phyloP scores from a whole-genome alignment of 2,113 vertebrate species.

The Psilopogon haemacephalus region DNA sequence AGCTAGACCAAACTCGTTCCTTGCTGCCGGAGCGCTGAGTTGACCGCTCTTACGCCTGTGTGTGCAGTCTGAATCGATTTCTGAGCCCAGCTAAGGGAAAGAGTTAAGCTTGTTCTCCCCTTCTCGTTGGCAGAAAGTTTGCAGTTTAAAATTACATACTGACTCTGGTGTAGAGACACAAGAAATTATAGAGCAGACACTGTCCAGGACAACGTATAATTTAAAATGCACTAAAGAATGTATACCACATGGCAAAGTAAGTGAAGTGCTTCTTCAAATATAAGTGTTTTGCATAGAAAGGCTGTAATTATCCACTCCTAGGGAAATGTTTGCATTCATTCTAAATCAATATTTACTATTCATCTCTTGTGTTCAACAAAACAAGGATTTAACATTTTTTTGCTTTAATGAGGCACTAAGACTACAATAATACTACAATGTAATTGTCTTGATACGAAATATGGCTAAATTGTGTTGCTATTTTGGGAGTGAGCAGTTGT shows the following conservation, averaged over 20 bases:
- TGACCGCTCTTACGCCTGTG: neutral
- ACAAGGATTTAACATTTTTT: conserved; percentile 82
- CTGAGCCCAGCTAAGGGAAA: conserved; percentile 70
- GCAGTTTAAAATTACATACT: conserved; percentile 90
- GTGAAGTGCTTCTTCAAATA: conserved; percentile 85
- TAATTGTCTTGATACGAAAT: conserved; percentile 81
- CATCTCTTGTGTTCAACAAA: conserved; percentile 85
- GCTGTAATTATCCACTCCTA: conserved; percentile 88
- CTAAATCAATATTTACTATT: conserved; percentile 90
- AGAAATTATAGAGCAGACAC: conserved; percentile 92
- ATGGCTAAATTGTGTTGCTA: conserved; percentile 77
- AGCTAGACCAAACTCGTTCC: neutral
- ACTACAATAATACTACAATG: conserved; percentile 78
- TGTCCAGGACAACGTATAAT: conserved; percentile 92
- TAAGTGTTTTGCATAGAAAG: conserved; percentile 86
- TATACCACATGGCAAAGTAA: conserved; percentile 87
- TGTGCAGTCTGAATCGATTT: conserved; percentile 36
- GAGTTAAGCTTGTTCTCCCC: conserved; percentile 79
- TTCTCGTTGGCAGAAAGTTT: conserved; percentile 84
- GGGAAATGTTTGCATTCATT: conserved; percentile 90
- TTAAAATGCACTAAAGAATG: conserved; percentile 89
- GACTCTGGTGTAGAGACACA: conserved; percentile 88
- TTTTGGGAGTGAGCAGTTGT: conserved; percentile 69
- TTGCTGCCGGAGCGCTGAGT: conserved; percentile 25
- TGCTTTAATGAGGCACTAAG: conserved; percentile 82